Percentiles rank a stretch among this genome's conserved stretches.
phyloP scores from a whole-genome alignment of 2,113 vertebrate species.

The Clinocottus analis region DNA sequence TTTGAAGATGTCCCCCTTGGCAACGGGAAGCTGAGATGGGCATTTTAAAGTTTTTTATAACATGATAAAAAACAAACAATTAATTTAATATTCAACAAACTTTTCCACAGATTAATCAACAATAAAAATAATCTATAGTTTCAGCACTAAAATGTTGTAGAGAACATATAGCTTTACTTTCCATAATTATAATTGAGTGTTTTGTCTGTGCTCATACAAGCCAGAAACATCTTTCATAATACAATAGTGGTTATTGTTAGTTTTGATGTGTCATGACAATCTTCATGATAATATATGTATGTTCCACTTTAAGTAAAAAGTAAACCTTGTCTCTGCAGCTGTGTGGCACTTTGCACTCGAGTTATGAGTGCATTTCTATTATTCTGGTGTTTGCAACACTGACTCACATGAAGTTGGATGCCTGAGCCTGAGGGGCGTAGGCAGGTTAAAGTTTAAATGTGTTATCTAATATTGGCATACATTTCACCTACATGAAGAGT shows the following conservation, averaged over 20 bases:
- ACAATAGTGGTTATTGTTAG: not conserved
- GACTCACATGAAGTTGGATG: not conserved
- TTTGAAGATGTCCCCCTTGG: not conserved
- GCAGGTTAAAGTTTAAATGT: not conserved
- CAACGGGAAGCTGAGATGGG: not conserved
- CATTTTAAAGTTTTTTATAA: not conserved
- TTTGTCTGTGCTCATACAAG: constrained; percentile 8
- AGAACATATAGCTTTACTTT: not conserved
- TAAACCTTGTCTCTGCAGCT: not conserved
- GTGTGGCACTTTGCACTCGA: constrained; percentile 12
- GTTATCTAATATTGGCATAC: not conserved
- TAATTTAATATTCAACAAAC: not conserved
- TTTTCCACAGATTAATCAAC: not conserved
- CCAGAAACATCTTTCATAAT: not conserved
- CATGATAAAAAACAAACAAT: not conserved
- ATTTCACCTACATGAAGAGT: not conserved
- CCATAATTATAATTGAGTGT: not conserved
- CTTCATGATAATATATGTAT: not conserved
- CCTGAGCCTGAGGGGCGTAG: not conserved
- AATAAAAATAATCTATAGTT: not conserved
- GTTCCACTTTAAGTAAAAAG: not conserved
- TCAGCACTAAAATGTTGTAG: not conserved
- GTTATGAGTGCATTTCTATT: not conserved
- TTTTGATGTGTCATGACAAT: not conserved
- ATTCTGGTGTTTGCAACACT: constrained; percentile 8